A percentile compares a stretch with the other conserved stretches of the same genome.
Evolutionary conservation across 2,797 vertebrate genomes (phyloP).

Genomic region (Dicrostonyx torquatus): DNA sequence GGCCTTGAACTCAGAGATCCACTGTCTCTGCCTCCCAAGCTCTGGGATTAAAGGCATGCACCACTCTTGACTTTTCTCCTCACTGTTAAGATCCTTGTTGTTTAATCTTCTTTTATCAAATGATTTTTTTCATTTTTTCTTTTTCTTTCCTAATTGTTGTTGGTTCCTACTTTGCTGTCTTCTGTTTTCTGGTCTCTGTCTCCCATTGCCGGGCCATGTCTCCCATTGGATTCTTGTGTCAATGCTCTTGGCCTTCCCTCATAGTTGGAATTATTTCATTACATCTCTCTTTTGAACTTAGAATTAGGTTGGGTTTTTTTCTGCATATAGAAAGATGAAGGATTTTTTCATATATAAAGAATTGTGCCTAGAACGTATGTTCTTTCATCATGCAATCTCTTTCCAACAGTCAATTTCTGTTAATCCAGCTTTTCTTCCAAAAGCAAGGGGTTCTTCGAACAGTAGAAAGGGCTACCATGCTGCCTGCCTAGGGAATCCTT

Average conservation of each 20-base stretch:
- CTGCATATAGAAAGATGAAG: not conserved
- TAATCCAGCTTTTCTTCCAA: not conserved
- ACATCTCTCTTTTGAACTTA: conserved; percentile 1
- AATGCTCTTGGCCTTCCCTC: not conserved
- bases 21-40: not conserved
- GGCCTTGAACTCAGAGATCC: not conserved
- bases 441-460: not conserved
- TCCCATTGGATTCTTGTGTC: not conserved
- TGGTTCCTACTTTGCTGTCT: not conserved
- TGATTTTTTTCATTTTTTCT: not conserved
- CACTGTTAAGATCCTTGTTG: not conserved
- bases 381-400: not conserved
- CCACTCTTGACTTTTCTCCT: not conserved
- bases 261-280: not conserved
- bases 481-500: not conserved
- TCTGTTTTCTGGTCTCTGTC: not conserved
- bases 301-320: not conserved
- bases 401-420: not conserved
- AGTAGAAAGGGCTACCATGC: not conserved
- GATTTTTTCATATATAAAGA: not conserved
- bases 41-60: not conserved
- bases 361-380: not conserved
- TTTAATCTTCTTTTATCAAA: not conserved
- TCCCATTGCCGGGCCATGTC: not conserved
- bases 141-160: not conserved